Conservation (phyloP, 2,797 vertebrate species). For the Poeciliopsis turneri region DNA sequence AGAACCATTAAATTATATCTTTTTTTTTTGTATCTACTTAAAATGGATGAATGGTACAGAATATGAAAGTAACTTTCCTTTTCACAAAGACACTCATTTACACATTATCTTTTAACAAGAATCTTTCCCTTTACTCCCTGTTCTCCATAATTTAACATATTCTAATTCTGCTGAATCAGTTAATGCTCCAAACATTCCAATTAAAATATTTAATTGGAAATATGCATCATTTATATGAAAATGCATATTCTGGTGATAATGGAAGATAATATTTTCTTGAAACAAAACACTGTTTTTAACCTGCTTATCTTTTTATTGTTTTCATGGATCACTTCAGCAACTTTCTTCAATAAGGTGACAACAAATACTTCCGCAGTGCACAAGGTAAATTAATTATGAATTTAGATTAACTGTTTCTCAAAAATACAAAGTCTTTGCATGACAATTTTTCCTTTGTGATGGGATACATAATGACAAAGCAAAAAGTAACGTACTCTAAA, state of each 20-base stretch:
- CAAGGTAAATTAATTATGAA: not conserved
- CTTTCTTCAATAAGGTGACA: not conserved
- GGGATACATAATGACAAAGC: not conserved
- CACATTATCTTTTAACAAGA: constrained; percentile 5
- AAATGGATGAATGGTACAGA: constrained; percentile 32
- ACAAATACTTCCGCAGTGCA: not conserved
- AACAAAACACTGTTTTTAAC: not conserved
- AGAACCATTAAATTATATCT: constrained; percentile 48
- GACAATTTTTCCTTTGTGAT: not conserved
- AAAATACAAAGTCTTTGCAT: not conserved
- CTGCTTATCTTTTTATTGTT: not conserved
- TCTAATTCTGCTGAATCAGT: constrained; percentile 4
- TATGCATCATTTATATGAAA: not conserved
- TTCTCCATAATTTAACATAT: constrained; percentile 23
- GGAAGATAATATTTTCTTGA: not conserved
- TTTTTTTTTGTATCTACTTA: constrained; percentile 59
- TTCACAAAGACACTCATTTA: not conserved
- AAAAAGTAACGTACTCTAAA: not conserved
- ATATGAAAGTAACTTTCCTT: not conserved
- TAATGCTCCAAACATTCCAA: constrained; percentile 15
- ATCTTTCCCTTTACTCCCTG: constrained; percentile 17
- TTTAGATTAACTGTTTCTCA: not conserved
- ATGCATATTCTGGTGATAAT: not conserved
- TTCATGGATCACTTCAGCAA: constrained; percentile 3
- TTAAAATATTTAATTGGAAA: not conserved